Conservation (phyloP, 2,113 vertebrate species). For the Hystrix cristata region DNA sequence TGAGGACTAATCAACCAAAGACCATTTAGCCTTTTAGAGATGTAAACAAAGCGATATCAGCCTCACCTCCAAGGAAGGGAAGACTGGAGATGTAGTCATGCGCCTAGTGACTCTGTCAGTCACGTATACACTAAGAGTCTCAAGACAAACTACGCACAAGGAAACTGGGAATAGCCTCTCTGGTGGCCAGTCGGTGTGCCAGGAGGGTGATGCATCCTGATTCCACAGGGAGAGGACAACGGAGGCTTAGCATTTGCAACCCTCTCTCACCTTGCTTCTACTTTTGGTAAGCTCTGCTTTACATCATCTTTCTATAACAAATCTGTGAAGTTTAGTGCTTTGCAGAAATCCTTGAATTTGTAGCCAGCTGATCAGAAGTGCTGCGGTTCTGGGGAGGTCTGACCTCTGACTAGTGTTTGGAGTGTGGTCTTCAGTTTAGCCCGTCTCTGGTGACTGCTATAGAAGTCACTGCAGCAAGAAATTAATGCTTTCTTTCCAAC, state of each 20-base stretch:
- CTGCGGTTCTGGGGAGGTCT: background rate
- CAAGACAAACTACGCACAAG: background rate
- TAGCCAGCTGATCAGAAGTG: no score
- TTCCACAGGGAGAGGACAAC: background rate
- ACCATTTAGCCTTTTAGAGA: background rate
- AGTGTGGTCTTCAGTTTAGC: background rate
- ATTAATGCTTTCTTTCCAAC: background rate
- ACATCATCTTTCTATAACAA: background rate
- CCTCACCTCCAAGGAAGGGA: background rate
- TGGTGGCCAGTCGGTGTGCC: no score
- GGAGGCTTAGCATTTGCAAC: background rate
- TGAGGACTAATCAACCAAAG: background rate
- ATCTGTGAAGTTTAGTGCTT: background rate
- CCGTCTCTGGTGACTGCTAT: background rate
- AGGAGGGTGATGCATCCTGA: background rate
- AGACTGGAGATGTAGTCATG: background rate
- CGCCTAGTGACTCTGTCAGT: background rate
- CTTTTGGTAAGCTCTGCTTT: background rate
- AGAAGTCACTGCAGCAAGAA: background rate
- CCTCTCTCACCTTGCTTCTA: background rate
- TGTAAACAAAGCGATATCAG: background rate
- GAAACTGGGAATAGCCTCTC: background rate
- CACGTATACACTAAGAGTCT: background rate
- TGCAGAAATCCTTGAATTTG: background rate
- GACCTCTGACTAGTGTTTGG: background rate